Evolutionary conservation across 2,888 invertebrate genomes (phyloP).

Genomic region (Griposia aprilina): DNA sequence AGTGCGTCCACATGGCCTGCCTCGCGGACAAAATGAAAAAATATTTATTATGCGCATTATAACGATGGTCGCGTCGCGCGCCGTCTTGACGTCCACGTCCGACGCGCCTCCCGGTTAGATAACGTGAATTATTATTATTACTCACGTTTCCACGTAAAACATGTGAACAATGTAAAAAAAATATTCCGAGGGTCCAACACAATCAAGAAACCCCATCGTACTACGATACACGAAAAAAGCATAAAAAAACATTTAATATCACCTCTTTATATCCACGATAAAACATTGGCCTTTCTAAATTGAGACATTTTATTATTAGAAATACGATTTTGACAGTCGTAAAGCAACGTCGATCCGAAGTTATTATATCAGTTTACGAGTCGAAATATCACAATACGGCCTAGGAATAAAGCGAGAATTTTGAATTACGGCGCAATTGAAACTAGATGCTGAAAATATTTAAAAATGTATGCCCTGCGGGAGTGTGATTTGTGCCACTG

Average conservation of each 20-base stretch:
- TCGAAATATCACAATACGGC: constrained; percentile 82
- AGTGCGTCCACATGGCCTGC: constrained; percentile 51
- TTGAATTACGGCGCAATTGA: constrained; percentile 60
- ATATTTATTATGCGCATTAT: constrained; percentile 78
- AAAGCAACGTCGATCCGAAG: constrained; percentile 83
- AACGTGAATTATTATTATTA: constrained; percentile 80
- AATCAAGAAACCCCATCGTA: constrained; percentile 77
- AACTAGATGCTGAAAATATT: constrained; percentile 61
- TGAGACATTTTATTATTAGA: constrained; percentile 90
- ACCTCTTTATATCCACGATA: constrained; percentile 84
- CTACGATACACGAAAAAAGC: constrained; percentile 80
- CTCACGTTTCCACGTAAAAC: constrained; percentile 75
- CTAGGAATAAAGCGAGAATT: constrained; percentile 71
- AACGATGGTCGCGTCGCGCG: constrained; percentile 61
- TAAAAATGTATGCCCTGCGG: constrained; percentile 58
- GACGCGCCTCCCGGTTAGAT: constrained; percentile 78
- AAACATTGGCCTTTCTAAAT: constrained; percentile 87
- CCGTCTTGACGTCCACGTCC: constrained; percentile 73
- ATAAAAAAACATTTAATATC: constrained; percentile 82
- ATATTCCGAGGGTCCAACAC: constrained; percentile 59
- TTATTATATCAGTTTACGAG: constrained; percentile 88
- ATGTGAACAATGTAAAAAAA: constrained; percentile 60
- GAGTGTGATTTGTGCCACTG: constrained; percentile 69
- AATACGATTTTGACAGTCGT: constrained; percentile 89
- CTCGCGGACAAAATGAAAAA: constrained; percentile 68